These are phyloP conservation scores for Drosophila melanica DNA, from an alignment of 1,140 invertebrate genomes.

Conservation along the genomic window DNA sequence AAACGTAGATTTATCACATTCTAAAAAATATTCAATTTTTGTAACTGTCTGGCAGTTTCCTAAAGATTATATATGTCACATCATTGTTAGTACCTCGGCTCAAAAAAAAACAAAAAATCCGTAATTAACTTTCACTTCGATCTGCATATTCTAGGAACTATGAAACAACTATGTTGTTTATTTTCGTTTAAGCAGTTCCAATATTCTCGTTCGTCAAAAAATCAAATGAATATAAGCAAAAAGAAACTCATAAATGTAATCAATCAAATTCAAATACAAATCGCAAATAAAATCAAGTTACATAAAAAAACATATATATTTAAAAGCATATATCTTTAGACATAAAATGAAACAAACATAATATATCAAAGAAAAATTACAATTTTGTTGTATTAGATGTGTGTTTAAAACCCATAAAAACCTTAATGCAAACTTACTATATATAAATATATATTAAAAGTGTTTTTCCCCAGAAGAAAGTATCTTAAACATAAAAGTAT, in stretches of 20 bases:
- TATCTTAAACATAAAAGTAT: slow-evolving; percentile 23
- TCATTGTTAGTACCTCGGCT: not conserved
- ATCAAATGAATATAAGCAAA: slow-evolving; percentile 50
- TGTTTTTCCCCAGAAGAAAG: slow-evolving; percentile 38
- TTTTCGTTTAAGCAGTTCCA: not conserved
- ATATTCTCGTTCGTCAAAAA: slow-evolving; percentile 31
- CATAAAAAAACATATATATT: slow-evolving; percentile 41
- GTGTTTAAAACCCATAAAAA: slow-evolving; percentile 54
- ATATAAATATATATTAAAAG: slow-evolving; percentile 20
- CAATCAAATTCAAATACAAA: slow-evolving; percentile 61
- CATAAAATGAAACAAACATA: slow-evolving; percentile 45
- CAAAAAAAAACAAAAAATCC: not conserved
- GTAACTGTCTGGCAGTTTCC: not conserved
- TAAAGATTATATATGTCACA: not conserved
- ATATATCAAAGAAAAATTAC: slow-evolving; percentile 45
- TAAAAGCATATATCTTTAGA: slow-evolving; percentile 44
- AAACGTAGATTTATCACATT: no score
- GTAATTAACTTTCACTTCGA: no score
- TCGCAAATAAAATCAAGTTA: slow-evolving; percentile 60
- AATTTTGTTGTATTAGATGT: slow-evolving; percentile 73
- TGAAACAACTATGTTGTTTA: not conserved
- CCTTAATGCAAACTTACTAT: slow-evolving; percentile 14
- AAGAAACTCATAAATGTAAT: slow-evolving; percentile 54
- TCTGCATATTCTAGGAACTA: no score
- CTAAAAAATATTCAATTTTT: not conserved